Evolutionary conservation across 2,888 invertebrate genomes (phyloP), one percentile per base, ranked within the genome.

Genomic region (Rhabditoides inermis): DNA sequence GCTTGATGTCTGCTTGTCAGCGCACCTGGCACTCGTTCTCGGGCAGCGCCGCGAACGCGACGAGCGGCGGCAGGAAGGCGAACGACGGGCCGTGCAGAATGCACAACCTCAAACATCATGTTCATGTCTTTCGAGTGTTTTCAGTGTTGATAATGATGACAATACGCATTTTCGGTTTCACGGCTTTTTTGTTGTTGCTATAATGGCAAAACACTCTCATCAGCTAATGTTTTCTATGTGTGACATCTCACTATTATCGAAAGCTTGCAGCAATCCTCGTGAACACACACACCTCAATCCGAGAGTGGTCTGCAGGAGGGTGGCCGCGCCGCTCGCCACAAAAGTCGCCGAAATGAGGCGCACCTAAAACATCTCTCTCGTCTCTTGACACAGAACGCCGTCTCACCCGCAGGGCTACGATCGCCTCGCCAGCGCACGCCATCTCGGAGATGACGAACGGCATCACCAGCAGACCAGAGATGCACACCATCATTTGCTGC

Each of bases 61-160:
- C 45, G 0, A 73, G 45, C 4, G 73, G 65, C 7, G 73, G 73
- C 22, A 73, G 52, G 42, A 75, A 73, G 5, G 73, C 72, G 45
- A 73, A 75, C 18, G 70, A 67, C 7, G 73, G 70, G 7, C 73
- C 73, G 49, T 73, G 74, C 1, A 73, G 61, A n/a, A 73, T 63
- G 0, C 69, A 71, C 23, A 73, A 55, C 25, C 72, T 70, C 51
- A 15, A 68, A 58, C 1, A 12, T 10, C n/a, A n/a, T n/a, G n/a
- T n/a, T n/a, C n/a, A n/a, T n/a, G n/a, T n/a, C n/a, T n/a, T n/a
- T n/a, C n/a, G n/a, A n/a, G n/a, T n/a, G n/a, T n/a, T n/a, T n/a
- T n/a, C n/a, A n/a, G n/a, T n/a, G n/a, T n/a, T n/a, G n/a, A n/a
- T n/a, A n/a, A n/a, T n/a, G n/a, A n/a, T n/a, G n/a, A n/a, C n/a